phyloP scores from a whole-genome alignment of 2,888 invertebrate species.

The Sinelater perroti region DNA sequence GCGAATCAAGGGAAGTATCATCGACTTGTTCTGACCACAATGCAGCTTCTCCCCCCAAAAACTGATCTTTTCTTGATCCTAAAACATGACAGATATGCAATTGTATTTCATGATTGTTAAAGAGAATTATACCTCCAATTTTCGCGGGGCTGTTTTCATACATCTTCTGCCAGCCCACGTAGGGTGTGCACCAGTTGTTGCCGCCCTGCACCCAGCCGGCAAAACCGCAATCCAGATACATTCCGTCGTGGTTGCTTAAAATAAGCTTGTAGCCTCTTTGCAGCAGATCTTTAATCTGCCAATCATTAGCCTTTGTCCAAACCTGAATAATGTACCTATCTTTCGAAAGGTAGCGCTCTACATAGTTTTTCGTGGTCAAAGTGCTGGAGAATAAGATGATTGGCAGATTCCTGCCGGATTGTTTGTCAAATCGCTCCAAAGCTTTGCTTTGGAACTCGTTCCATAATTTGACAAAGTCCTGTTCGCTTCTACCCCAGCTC shows the following conservation, averaged over 20 bases:
- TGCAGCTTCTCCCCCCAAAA: conserved; percentile 80
- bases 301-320: conserved; percentile 77
- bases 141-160: conserved; percentile 77
- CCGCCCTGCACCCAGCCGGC: conserved; percentile 83
- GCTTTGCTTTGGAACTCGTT: conserved; percentile 77
- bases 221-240: conserved; percentile 88
- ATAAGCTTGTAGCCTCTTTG: conserved; percentile 79
- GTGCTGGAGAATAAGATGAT: conserved; percentile 84
- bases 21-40: conserved; percentile 89
- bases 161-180: conserved; percentile 88
- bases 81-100: conserved; percentile 22
- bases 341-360: conserved; percentile 74
- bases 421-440: conserved; percentile 66
- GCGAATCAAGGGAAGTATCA: conserved; percentile 70
- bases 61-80: conserved; percentile 49
- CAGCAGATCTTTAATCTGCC: conserved; percentile 72
- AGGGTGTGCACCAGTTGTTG: conserved; percentile 91
- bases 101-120: neutral
- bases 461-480: conserved; percentile 75
- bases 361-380: conserved; percentile 72
- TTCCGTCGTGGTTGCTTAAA: conserved; percentile 85
- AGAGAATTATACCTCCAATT: conserved; percentile 62
- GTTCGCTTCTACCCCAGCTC: conserved; percentile 65
- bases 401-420: conserved; percentile 65
- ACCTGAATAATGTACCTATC: conserved; percentile 83